Conservation (phyloP, 37 sponge, comb jelly and placozoan species). For the Cliona cf. orientalis region DNA sequence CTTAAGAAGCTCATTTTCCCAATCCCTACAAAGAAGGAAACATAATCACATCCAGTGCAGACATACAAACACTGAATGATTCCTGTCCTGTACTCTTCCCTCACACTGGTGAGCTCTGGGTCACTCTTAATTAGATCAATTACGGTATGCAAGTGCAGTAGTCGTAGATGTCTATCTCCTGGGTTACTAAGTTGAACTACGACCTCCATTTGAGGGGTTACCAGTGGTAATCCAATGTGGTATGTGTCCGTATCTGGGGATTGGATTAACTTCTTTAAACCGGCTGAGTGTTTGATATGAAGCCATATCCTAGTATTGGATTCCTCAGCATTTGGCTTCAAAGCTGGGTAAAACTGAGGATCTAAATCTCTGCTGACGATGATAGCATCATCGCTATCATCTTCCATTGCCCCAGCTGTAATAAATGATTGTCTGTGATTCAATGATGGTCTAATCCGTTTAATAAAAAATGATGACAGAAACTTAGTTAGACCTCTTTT, state of each 20-base stretch:
- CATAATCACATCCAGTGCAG: neutral
- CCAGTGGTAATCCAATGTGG: neutral
- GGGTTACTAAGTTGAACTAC: neutral
- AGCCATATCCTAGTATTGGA: slow-evolving; percentile 7
- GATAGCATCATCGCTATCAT: neutral
- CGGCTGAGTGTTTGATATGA: neutral
- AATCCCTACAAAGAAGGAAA: neutral
- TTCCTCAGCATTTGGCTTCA: slow-evolving; percentile 13
- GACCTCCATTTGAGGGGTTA: neutral
- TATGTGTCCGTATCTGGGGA: slow-evolving; percentile 23
- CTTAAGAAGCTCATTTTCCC: neutral
- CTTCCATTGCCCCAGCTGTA: neutral
- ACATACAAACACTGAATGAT: neutral
- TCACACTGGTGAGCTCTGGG: neutral
- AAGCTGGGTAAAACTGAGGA: too few species aligned
- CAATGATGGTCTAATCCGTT: neutral
- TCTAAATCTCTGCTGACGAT: too few species aligned
- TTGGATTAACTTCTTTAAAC: neutral
- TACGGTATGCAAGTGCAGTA: neutral
- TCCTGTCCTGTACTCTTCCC: neutral
- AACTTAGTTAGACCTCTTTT: neutral
- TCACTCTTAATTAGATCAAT: neutral
- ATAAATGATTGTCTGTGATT: neutral
- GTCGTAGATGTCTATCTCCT: neutral
- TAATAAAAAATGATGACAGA: neutral